A percentile compares a stretch with the other conserved stretches of the same genome.
Conservation (phyloP, 2,888 invertebrate genomes). For the Amphipyra berbera region DNA sequence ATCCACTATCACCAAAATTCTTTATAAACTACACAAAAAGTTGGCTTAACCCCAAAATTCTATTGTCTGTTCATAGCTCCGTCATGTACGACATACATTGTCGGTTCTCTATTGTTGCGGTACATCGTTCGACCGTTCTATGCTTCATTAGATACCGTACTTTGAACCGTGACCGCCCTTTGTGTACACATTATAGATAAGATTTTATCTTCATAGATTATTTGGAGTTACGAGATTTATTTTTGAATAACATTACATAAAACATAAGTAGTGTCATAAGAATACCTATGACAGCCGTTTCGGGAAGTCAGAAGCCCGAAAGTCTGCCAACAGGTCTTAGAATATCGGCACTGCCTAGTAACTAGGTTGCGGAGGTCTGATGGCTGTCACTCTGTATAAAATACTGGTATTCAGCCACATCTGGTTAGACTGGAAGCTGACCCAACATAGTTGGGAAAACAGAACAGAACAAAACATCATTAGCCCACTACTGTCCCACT, state of each 20-base stretch:
- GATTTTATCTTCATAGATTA: slow-evolving; percentile 19
- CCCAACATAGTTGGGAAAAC: no score
- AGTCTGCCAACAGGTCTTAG: no score
- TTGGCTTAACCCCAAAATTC: slow-evolving; percentile 48
- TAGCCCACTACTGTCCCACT: no score
- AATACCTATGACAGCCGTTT: no score
- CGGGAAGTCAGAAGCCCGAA: no score
- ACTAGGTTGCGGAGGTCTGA: no score
- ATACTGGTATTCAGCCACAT: no score
- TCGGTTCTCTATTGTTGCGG: slow-evolving; percentile 30
- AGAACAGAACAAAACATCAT: no score
- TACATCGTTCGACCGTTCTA: slow-evolving; percentile 8
- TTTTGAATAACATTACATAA: background rate
- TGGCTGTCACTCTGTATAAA: no score
- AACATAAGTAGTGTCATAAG: no score
- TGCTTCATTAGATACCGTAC: slow-evolving; percentile 46
- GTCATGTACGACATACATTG: slow-evolving; percentile 32
- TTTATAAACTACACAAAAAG: slow-evolving; percentile 3
- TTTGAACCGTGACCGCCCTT: slow-evolving; percentile 27
- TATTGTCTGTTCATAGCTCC: slow-evolving; percentile 14
- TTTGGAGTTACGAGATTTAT: background rate
- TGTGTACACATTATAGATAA: slow-evolving; percentile 17
- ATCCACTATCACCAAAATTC: background rate
- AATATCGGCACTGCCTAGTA: no score
- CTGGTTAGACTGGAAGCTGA: no score